Conservation (phyloP, 2,797 vertebrate genomes). For the Avahi laniger region DNA sequence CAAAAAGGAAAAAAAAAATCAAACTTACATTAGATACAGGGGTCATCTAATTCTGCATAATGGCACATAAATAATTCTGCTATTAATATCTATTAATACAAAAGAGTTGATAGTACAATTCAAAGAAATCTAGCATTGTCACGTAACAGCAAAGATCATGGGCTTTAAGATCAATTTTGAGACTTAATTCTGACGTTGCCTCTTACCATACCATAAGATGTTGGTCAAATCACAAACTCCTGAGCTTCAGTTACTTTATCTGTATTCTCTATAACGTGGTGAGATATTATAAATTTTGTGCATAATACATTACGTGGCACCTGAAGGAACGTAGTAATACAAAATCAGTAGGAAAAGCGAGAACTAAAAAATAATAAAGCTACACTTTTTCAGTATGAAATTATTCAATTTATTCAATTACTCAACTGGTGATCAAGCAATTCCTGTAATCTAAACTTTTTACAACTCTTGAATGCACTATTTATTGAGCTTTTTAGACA, state of each 20-base stretch:
- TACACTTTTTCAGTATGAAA: neutral
- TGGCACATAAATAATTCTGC: neutral
- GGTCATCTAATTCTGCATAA: neutral
- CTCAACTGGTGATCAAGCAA: neutral
- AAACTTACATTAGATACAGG: constrained; percentile 38
- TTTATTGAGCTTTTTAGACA: neutral
- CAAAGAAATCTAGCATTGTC: neutral
- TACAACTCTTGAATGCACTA: neutral
- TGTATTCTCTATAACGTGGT: neutral
- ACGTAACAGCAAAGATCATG: neutral
- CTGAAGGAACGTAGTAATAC: neutral
- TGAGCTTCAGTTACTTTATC: neutral
- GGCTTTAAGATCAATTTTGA: neutral
- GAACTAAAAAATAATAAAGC: neutral
- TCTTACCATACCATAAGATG: neutral
- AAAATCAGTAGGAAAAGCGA: neutral
- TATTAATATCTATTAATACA: neutral
- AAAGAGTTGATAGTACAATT: neutral
- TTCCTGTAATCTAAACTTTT: neutral
- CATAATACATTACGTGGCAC: neutral
- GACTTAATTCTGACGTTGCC: neutral
- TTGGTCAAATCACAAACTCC: neutral
- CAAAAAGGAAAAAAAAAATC: constrained; percentile 48
- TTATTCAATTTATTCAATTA: neutral
- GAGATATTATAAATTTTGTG: neutral